phyloP scores from a whole-genome alignment of 1,140 invertebrate species.

The Andrena cerasifolii region DNA sequence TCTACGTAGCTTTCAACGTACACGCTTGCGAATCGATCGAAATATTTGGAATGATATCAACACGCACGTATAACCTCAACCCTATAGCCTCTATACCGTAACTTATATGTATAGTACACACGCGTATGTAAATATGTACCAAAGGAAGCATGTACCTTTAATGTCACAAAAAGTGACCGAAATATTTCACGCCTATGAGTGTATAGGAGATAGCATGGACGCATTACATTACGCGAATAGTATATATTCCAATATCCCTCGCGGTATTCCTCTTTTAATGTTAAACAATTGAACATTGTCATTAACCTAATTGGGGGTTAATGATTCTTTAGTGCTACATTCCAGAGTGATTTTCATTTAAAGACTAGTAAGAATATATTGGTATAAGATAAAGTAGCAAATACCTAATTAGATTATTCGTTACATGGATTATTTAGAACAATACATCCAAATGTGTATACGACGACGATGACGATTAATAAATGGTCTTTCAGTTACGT shows the following conservation, averaged over 20 bases:
- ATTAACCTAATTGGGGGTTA: background rate
- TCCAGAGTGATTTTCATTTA: background rate
- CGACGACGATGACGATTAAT: no score
- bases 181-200: background rate
- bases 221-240: no score
- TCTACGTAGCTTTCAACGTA: background rate
- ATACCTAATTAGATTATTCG: no score
- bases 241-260: no score
- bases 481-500: constrained; percentile 73
- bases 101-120: no score
- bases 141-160: no score
- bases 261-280: background rate
- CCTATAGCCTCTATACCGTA: no score
- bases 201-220: no score
- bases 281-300: background rate
- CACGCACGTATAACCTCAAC: background rate
- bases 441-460: no score
- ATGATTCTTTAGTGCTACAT: background rate
- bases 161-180: background rate
- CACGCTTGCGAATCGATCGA: background rate
- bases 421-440: no score
- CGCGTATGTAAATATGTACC: no score
- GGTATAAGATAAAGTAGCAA: no score
- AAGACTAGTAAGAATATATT: background rate
- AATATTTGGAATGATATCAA: background rate